A percentile compares a stretch with the other conserved stretches of the same genome.
Conservation (phyloP, 2,113 vertebrate genomes). For the Ammospiza caudacuta region DNA sequence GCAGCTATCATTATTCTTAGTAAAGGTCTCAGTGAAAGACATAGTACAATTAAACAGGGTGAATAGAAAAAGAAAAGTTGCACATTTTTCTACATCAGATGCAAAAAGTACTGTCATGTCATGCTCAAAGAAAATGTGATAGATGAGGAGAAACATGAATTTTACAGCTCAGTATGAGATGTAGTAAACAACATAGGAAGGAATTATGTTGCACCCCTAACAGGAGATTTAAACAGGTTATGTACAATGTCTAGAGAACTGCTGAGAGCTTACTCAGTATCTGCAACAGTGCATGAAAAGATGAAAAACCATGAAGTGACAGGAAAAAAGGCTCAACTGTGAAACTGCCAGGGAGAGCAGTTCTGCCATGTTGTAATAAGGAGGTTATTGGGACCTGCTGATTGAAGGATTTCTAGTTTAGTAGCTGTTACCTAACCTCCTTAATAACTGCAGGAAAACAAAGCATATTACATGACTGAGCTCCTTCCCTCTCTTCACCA, state of each 20-base stretch:
- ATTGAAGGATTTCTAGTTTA: slow-evolving; percentile 21
- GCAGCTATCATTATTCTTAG: not conserved
- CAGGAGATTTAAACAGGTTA: not conserved
- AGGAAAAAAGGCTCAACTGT: not conserved
- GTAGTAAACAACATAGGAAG: not conserved
- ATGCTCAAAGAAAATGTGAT: not conserved
- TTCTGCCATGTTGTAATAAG: not conserved
- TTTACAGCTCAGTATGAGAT: not conserved
- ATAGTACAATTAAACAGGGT: not conserved
- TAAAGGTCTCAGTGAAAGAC: not conserved
- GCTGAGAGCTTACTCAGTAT: not conserved
- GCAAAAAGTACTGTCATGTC: not conserved
- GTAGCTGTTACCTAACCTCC: slow-evolving; percentile 11
- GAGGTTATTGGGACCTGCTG: slow-evolving; percentile 3
- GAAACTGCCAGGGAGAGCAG: not conserved
- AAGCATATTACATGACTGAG: not conserved
- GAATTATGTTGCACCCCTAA: not conserved
- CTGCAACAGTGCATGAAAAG: not conserved
- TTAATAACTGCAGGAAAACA: slow-evolving; percentile 10
- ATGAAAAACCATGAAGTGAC: slow-evolving; percentile 17
- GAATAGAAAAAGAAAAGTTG: not conserved
- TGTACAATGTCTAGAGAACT: not conserved
- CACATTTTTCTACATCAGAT: not conserved
- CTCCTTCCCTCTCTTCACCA: not conserved
- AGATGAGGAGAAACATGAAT: not conserved